Percentiles rank a stretch among this genome's conserved stretches.
These are phyloP conservation scores for Megalops atlanticus DNA, from an alignment of 2,113 vertebrate genomes.

Conservation along the genomic window DNA sequence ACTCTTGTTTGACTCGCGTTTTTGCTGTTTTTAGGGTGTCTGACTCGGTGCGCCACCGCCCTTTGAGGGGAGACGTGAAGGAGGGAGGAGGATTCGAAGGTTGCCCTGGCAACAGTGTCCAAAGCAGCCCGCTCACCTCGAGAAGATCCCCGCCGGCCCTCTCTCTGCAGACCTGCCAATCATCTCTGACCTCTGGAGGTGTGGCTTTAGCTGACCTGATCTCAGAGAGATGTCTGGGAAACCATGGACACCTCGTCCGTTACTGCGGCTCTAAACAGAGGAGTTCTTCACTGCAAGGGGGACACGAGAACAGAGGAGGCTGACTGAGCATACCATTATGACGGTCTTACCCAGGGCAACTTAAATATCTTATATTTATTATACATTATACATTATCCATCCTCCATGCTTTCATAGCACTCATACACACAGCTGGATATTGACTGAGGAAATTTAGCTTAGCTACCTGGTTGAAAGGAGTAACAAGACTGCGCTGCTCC, in stretches of 20 bases:
- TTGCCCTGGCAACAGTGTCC: not conserved
- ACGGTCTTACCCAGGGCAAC: too few relatives aligned
- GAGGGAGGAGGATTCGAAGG: not conserved
- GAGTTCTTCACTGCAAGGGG: not conserved
- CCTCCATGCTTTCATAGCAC: too few relatives aligned
- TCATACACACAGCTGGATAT: too few relatives aligned
- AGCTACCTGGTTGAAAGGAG: too few relatives aligned
- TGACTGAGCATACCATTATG: too few relatives aligned
- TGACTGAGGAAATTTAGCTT: too few relatives aligned
- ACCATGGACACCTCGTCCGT: not conserved
- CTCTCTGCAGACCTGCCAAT: not conserved
- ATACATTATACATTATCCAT: too few relatives aligned
- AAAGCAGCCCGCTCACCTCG: not conserved
- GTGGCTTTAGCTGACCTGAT: not conserved
- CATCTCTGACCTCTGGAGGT: not conserved
- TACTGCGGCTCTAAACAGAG: not conserved
- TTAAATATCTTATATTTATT: too few relatives aligned
- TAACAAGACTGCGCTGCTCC: too few relatives aligned
- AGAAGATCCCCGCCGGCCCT: not conserved
- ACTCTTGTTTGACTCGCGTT: not conserved
- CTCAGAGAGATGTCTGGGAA: not conserved
- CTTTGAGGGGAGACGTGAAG: not conserved
- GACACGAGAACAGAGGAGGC: too few relatives aligned
- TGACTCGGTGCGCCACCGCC: not conserved
- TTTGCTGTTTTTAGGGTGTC: conserved; percentile 4